These are phyloP conservation scores for Eupithecia abbreviata DNA, from an alignment of 2,888 invertebrate species.

Conservation along the genomic window DNA sequence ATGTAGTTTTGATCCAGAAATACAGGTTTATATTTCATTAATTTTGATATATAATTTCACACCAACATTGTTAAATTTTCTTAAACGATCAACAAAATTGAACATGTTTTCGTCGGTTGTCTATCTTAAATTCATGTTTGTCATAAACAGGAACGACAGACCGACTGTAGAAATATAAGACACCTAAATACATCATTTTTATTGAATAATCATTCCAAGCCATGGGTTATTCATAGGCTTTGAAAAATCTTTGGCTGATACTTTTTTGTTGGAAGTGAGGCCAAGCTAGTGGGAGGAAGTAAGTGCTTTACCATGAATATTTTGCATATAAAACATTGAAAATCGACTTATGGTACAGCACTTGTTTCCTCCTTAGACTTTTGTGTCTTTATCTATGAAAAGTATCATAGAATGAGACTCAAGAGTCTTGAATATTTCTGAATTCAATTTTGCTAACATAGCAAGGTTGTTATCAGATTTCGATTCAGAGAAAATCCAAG, in stretches of 20 bases:
- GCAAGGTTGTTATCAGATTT: slow-evolving; percentile 56
- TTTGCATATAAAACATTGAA: neutral
- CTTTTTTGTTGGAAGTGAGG: slow-evolving; percentile 60
- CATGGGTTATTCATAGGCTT: slow-evolving; percentile 71
- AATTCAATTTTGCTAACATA: slow-evolving; percentile 56
- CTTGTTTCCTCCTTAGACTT: slow-evolving; percentile 18
- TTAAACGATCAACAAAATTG: neutral
- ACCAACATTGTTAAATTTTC: neutral
- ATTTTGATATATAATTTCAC: neutral
- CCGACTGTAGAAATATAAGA: neutral
- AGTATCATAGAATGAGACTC: slow-evolving; percentile 5
- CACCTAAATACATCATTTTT: neutral
- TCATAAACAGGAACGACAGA: too few species aligned
- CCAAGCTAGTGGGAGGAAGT: slow-evolving; percentile 46
- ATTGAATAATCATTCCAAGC: slow-evolving; percentile 50
- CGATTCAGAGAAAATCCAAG: slow-evolving; percentile 56
- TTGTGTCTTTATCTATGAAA: slow-evolving; percentile 10
- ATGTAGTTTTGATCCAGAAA: neutral
- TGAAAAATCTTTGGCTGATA: slow-evolving; percentile 73
- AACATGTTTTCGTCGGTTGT: neutral
- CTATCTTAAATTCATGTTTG: too few species aligned
- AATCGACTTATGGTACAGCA: slow-evolving; percentile 14
- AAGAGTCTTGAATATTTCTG: slow-evolving; percentile 30
- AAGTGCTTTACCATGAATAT: slow-evolving; percentile 20
- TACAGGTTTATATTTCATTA: neutral